phyloP scores from a whole-genome alignment of 2,797 vertebrate genomes.

The Loris lydekkerianus region DNA sequence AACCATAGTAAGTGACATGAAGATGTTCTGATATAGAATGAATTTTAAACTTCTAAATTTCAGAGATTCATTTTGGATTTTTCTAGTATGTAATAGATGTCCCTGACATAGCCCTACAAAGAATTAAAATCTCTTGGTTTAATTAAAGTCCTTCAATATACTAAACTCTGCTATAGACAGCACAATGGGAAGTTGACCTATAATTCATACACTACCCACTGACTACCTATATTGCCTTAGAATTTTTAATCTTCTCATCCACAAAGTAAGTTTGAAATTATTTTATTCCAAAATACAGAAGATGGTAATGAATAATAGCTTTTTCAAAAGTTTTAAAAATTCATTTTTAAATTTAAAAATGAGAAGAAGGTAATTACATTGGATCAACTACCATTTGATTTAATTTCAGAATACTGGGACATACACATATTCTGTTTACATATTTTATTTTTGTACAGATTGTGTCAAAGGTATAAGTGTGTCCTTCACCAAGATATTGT shows the following conservation, averaged over 20 bases:
- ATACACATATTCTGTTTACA: too few species aligned
- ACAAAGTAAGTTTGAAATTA: background rate
- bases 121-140: background rate
- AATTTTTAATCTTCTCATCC: background rate
- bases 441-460: too few species aligned
- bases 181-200: background rate
- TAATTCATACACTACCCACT: background rate
- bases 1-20: background rate
- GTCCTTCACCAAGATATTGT: too few species aligned
- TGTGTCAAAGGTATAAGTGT: too few species aligned
- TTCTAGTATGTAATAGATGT: background rate
- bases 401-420: too few species aligned
- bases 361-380: background rate
- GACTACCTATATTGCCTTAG: background rate
- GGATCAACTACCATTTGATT: background rate
- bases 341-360: conserved; percentile 2
- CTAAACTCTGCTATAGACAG: background rate
- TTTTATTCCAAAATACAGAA: background rate
- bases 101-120: background rate
- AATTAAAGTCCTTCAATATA: background rate
- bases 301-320: background rate
- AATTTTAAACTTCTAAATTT: conserved; percentile 54
- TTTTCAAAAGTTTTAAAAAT: background rate
- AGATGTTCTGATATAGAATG: conserved; percentile 13
- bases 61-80: conserved; percentile 18